These are phyloP conservation scores for Drosophila murphyi DNA, from an alignment of 1,140 invertebrate species.

Conservation along the genomic window DNA sequence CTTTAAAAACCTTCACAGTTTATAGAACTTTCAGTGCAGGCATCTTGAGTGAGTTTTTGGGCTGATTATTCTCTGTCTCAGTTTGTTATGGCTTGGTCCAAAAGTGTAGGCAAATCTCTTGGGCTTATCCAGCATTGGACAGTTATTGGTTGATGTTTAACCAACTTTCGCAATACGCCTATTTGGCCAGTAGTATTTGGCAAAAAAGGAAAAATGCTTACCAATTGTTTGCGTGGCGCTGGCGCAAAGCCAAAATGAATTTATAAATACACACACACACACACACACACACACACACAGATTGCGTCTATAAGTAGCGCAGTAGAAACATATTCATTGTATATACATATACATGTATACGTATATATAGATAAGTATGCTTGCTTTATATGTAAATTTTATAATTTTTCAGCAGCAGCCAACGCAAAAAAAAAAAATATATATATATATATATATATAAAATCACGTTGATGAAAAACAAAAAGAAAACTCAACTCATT, in stretches of 20 bases:
- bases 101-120: constrained; percentile 24
- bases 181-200: constrained; percentile 40
- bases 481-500: constrained; percentile 51
- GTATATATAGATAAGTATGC: constrained; percentile 39
- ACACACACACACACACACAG: constrained; percentile 2
- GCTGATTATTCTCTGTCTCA: constrained; percentile 52
- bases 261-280: constrained; percentile 72
- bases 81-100: constrained; percentile 15
- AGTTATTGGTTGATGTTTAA: constrained; percentile 58
- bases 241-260: constrained; percentile 68
- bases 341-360: not conserved
- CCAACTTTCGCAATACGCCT: constrained; percentile 27
- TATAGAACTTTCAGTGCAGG: not conserved
- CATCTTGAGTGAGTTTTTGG: constrained; percentile 37
- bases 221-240: constrained; percentile 79
- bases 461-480: constrained; percentile 46
- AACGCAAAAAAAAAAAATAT: constrained; percentile 7
- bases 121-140: constrained; percentile 41
- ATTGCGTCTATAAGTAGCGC: constrained; percentile 65
- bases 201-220: constrained; percentile 70
- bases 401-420: constrained; percentile 63
- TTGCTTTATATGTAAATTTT: constrained; percentile 60
- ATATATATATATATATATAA: not conserved
- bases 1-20: constrained; percentile 44
- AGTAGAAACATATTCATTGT: constrained; percentile 41